Evolutionary conservation across 2,113 vertebrate species (phyloP), one percentile per base, ranked within the genome.

Genomic region (Penelope pileata): DNA sequence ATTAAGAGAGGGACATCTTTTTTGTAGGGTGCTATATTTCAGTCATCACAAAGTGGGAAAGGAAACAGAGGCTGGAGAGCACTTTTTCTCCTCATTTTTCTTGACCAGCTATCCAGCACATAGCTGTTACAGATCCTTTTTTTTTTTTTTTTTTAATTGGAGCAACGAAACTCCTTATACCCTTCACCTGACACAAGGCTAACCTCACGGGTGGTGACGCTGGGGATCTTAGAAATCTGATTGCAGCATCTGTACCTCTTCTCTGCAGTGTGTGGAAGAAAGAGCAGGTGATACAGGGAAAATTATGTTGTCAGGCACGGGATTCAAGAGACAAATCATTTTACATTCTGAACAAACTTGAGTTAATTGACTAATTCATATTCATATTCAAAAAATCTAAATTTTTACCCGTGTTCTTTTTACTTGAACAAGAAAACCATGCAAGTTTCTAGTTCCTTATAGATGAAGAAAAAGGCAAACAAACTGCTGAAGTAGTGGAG

Each of bases 61-160:
- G n/a, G n/a, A 78, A 26, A 23, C 45, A 34, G 5, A 48, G 11
- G 2, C 19, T 54, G n/a, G 3, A 77, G n/a, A 43, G 6, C 5
- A 21, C 5, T 29, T 47, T 40, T 77, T 67, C 58, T 66, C 6
- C 13, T 72, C n/a, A 32, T 16, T 58, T 90, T 76, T 82, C 38
- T 62, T 72, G 42, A 13, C 8, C 9, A 48, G 4, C 12, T 53
- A 42, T 16, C 70, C 19, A 72, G 12, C 18, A 14, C 27, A n/a
- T 10, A 53, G 34, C 12, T 10, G 21, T 36, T 53, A 51, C 0
- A 0, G 22, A 22, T 42, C 38, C 5, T 34, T 12, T 11, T 58
- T 45, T 58, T 48, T 38, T 12, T 12, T 8, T 51, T 40, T 51
- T 54, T 54, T n/a, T n/a, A n/a, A 43, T 12, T 40, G 17, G 6